phyloP scores from a whole-genome alignment of 2,113 vertebrate genomes.

The Varanus komodoensis region DNA sequence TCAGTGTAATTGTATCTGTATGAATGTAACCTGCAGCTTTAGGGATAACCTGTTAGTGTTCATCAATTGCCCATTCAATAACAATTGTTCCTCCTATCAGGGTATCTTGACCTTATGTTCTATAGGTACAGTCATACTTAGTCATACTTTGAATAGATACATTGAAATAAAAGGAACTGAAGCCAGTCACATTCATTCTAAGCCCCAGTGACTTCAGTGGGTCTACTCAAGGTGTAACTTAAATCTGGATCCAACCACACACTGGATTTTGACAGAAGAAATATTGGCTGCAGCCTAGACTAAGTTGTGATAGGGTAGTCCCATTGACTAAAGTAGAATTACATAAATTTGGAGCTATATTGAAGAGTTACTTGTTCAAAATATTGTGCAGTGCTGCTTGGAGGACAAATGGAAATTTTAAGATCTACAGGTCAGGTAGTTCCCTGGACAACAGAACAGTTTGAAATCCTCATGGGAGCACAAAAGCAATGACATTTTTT shows the following conservation, averaged over 20 bases:
- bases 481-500: conserved; percentile 36
- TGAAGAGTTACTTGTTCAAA: background rate
- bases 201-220: too few relatives aligned
- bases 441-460: conserved; percentile 15
- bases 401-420: background rate
- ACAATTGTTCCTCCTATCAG: background rate
- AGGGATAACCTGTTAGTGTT: background rate
- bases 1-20: background rate
- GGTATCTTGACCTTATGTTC: background rate
- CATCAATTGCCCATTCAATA: background rate
- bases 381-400: background rate
- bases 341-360: background rate
- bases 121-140: too few relatives aligned
- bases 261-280: background rate
- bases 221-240: too few relatives aligned
- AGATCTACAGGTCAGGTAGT: conserved; percentile 21
- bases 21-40: background rate
- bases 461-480: conserved; percentile 2
- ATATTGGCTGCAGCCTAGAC: background rate
- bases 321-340: background rate
- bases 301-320: background rate
- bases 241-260: too few relatives aligned
- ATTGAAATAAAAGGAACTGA: too few relatives aligned
- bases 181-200: too few relatives aligned
- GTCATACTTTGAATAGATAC: too few relatives aligned